Base-by-base conservation (phyloP, 2,113 vertebrate genomes). In the Pelvicachromis taeniatus region DNA sequence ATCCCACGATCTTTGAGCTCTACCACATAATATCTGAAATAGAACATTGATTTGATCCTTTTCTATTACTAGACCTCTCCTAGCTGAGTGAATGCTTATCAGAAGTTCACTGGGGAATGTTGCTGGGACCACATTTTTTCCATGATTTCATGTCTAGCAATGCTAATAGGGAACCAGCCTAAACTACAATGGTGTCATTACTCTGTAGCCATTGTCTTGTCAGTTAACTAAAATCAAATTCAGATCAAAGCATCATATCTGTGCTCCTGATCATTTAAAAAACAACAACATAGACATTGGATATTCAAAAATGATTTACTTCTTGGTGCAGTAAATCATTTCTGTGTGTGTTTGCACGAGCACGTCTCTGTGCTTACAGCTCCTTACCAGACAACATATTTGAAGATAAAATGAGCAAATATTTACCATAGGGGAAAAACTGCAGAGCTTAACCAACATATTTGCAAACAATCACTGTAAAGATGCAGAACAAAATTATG, bases 401-500 rank as follows among this genome's bases (percentile, higher is more conserved):
- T 55, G 35, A 31, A 54, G 31, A 58, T 48, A 59, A n/a, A 79
- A 55, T 59, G 16, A 87, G 52, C 48, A 84, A 80, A 86, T 58
- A 70, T 54, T n/a, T 70, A 29, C 45, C 81, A 91, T 78, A 50
- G 84, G 56, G 65, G 78, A 42, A 12, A 75, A 73, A 84, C 58
- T 73, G 19, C 21, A 4, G 33, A 61, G 50, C 63, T n/a, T 83
- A 63, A 85, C 11, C 11, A 31, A 56, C 40, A 83, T 52, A 73
- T 84, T 81, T 82, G 80, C 21, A 82, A 88, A 89, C 84, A 89
- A 77, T 33, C 78, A 77, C 35, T 13, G 35, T 68, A 65, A 89
- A 90, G 73, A 92, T 85, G 82, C 85, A 89, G 84, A 88, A 81
- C 85, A 85, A 85, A 85, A 80, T 53, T 82, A 81, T 42, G 23